Percentiles rank a stretch among this genome's conserved stretches.
Evolutionary conservation across 2,797 vertebrate genomes (phyloP).

Genomic region (Telmatherina bonti): DNA sequence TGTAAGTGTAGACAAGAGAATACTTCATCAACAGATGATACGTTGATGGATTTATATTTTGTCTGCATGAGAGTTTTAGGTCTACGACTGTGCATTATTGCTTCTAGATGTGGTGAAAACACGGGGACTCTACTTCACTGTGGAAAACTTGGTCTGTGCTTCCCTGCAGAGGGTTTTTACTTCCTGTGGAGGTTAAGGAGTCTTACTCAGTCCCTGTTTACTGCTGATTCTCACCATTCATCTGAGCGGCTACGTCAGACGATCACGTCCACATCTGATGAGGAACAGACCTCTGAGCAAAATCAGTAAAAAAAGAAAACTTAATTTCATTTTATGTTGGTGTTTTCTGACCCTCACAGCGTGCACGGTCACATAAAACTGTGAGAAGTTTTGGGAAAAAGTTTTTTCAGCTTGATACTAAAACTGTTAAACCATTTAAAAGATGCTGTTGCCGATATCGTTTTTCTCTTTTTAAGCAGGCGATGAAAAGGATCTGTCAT

Average conservation of each 20-base stretch:
- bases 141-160: neutral
- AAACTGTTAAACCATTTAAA: neutral
- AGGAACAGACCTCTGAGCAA: neutral
- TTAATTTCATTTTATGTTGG: too few relatives aligned
- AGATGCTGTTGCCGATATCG: neutral
- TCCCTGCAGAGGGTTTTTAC: neutral
- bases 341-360: too few relatives aligned
- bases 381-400: too few relatives aligned
- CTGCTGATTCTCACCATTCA: neutral
- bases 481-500: too few relatives aligned
- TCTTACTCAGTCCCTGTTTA: neutral
- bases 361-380: too few relatives aligned
- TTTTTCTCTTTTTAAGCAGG: neutral
- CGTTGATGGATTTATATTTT: neutral
- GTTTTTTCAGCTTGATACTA: neutral
- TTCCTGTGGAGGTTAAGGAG: neutral
- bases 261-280: neutral
- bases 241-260: constrained; percentile 1
- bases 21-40: too few relatives aligned
- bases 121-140: neutral
- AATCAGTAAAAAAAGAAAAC: too few relatives aligned
- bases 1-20: too few relatives aligned
- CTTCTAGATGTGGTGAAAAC: neutral
- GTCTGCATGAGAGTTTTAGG: neutral
- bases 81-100: neutral